Conservation (phyloP, 2,888 invertebrate genomes). For the Tanytarsus gracilentus region DNA sequence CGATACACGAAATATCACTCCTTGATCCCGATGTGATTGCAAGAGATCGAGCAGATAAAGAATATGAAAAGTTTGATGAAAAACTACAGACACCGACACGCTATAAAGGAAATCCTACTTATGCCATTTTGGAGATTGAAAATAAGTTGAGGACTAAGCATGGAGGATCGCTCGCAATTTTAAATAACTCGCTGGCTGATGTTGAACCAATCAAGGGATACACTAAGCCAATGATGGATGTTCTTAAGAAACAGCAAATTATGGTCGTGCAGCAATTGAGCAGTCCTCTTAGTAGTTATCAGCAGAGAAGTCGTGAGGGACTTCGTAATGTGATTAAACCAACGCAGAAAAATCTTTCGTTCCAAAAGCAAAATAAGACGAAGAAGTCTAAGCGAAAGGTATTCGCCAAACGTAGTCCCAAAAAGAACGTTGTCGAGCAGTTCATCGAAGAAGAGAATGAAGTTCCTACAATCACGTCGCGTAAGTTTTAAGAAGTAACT, state of each 20-base stretch:
- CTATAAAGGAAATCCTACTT: constrained; percentile 41
- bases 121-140: constrained; percentile 41
- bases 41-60: constrained; percentile 42
- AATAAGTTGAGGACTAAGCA: constrained; percentile 37
- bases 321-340: constrained; percentile 18
- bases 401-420: neutral
- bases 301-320: neutral
- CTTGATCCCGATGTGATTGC: constrained; percentile 45
- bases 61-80: constrained; percentile 33
- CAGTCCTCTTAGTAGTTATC: neutral
- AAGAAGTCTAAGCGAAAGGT: neutral
- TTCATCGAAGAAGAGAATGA: neutral
- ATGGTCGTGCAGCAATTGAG: neutral
- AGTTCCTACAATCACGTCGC: too few relatives aligned
- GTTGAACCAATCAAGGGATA: constrained; percentile 32
- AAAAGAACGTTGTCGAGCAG: neutral
- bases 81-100: constrained; percentile 30
- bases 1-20: constrained; percentile 42
- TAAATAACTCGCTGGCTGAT: constrained; percentile 31
- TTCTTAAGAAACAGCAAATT: constrained; percentile 31
- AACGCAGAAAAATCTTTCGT: neutral
- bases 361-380: neutral
- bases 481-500: too few relatives aligned
- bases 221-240: constrained; percentile 33
- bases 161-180: constrained; percentile 27